Conservation (phyloP, 2,888 invertebrate genomes). For the Pandemis corylana region DNA sequence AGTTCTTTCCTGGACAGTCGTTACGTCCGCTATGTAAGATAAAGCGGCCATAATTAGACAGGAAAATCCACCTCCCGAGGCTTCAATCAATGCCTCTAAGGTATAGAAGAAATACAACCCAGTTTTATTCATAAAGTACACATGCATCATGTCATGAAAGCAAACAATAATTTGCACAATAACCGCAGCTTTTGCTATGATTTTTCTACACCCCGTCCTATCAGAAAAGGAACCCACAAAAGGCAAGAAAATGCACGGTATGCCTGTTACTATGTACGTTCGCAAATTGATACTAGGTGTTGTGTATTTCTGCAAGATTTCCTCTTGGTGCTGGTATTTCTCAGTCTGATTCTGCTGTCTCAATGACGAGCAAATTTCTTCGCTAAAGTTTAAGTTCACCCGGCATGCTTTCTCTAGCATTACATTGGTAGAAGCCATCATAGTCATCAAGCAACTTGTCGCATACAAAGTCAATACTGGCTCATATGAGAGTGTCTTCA, state of each 20-base stretch:
- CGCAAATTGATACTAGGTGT: conserved; percentile 25
- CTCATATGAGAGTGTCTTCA: conserved; percentile 15
- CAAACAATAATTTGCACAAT: conserved; percentile 20
- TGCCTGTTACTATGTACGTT: conserved; percentile 7
- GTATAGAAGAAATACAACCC: conserved; percentile 44
- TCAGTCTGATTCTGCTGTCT: conserved; percentile 26
- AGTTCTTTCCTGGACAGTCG: conserved; percentile 51
- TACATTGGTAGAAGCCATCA: conserved; percentile 25
- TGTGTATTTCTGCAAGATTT: conserved; percentile 27
- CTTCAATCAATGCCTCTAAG: conserved; percentile 51
- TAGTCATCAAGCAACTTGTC: conserved; percentile 18
- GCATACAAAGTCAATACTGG: conserved; percentile 17
- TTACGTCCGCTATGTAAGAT: conserved; percentile 52
- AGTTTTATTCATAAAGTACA: conserved; percentile 16
- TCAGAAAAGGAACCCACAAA: conserved; percentile 17
- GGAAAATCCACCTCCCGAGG: conserved; percentile 50
- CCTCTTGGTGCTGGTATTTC: conserved; percentile 23
- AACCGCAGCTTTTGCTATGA: conserved; percentile 24
- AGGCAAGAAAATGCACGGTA: conserved; percentile 12
- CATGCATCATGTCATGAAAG: conserved; percentile 18
- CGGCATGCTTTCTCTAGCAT: conserved; percentile 36
- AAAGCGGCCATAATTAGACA: conserved; percentile 50
- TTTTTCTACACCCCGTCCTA: conserved; percentile 27
- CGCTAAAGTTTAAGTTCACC: conserved; percentile 18
- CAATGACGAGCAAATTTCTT: conserved; percentile 26